Evolutionary conservation across 2,113 vertebrate species (phyloP).

Genomic region (Gnathochromis pfefferi): DNA sequence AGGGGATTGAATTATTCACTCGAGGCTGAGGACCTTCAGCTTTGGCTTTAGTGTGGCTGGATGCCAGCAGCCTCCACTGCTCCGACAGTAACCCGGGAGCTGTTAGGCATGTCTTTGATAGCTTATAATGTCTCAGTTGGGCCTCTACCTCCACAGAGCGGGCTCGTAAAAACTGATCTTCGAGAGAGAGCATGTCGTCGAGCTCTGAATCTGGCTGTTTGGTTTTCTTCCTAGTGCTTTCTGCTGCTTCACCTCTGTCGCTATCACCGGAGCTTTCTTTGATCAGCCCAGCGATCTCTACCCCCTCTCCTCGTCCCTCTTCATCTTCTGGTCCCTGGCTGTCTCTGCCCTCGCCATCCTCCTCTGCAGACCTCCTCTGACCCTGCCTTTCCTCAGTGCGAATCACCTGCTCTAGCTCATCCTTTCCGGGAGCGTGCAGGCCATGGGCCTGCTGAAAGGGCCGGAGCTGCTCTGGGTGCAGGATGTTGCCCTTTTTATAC

Average conservation of each 20-base stretch:
- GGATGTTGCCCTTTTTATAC: constrained; percentile 82
- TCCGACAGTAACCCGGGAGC: constrained; percentile 73
- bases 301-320: constrained; percentile 27
- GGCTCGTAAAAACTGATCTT: constrained; percentile 68
- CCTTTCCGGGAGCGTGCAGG: constrained; percentile 14
- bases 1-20: constrained; percentile 72
- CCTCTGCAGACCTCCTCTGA: constrained; percentile 42
- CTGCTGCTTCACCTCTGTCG: not conserved
- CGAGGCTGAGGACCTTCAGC: constrained; percentile 59
- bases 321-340: constrained; percentile 26
- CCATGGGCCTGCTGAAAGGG: constrained; percentile 70
- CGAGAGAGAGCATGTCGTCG: constrained; percentile 77
- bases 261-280: constrained; percentile 11
- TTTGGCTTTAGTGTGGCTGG: constrained; percentile 59
- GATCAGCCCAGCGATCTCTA: not conserved
- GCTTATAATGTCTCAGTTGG: constrained; percentile 77
- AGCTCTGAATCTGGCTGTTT: constrained; percentile 75
- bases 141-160: constrained; percentile 73
- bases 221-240: constrained; percentile 56
- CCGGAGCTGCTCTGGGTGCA: constrained; percentile 76
- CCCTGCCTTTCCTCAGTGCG: constrained; percentile 35
- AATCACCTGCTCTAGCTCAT: constrained; percentile 41
- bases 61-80: constrained; percentile 79
- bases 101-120: constrained; percentile 73
- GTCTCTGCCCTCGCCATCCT: constrained; percentile 65